Conservation (phyloP, 2,797 vertebrate species). For the Xenentodon cancila region DNA sequence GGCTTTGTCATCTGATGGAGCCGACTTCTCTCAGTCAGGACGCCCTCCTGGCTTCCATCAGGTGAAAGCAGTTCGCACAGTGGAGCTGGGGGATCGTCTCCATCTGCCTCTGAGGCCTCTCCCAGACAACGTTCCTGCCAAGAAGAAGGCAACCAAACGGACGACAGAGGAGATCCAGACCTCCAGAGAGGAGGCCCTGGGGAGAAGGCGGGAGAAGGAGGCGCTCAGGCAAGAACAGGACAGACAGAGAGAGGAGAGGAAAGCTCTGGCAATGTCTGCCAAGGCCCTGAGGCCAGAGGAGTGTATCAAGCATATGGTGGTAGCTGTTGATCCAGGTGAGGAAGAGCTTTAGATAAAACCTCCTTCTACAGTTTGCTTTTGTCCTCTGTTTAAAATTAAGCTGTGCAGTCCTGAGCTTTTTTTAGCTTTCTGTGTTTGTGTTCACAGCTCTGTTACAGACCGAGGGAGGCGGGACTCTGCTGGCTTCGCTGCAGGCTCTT, state of each 20-base stretch:
- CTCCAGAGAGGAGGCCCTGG: constrained; percentile 56
- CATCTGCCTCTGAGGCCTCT: not conserved
- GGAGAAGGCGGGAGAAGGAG: constrained; percentile 62
- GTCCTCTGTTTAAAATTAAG: not conserved
- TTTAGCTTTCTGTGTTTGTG: constrained; percentile 6
- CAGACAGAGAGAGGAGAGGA: constrained; percentile 76
- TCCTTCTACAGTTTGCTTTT: not conserved
- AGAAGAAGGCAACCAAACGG: constrained; percentile 60
- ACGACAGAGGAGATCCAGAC: constrained; percentile 60
- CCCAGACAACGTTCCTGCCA: constrained; percentile 24
- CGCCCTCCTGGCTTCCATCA: constrained; percentile 4
- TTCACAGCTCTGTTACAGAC: constrained; percentile 85
- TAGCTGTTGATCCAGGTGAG: constrained; percentile 88
- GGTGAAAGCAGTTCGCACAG: constrained; percentile 15
- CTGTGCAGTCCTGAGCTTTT: not conserved
- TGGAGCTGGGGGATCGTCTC: not conserved
- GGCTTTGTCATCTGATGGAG: not conserved
- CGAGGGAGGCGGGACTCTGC: constrained; percentile 86
- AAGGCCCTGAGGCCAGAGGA: constrained; percentile 88
- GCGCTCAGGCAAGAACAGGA: constrained; percentile 54
- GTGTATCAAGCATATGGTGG: constrained; percentile 88
- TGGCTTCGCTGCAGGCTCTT: constrained; percentile 84
- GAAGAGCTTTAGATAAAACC: not conserved
- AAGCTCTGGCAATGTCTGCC: constrained; percentile 63
- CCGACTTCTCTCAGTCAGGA: not conserved